Percentiles rank a stretch among this genome's conserved stretches.
phyloP scores from a whole-genome alignment of 2,888 invertebrate species.

The Cynaeus angustus region DNA sequence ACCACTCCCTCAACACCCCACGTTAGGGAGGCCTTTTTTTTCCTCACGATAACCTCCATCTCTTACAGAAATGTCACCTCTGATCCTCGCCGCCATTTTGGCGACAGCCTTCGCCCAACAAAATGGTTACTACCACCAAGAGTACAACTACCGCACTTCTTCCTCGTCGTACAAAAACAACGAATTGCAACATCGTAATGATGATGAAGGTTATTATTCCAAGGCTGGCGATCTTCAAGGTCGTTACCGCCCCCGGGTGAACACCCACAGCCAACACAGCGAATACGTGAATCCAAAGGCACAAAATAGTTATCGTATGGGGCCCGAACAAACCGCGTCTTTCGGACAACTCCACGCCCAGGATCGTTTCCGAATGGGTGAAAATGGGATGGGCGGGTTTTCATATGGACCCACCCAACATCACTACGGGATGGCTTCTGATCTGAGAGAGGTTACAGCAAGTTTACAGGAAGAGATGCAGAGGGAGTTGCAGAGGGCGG shows the following conservation, averaged over 20 bases:
- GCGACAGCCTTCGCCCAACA: constrained; percentile 59
- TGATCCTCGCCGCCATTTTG: constrained; percentile 51
- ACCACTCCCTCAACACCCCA: not conserved
- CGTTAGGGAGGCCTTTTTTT: too few species aligned
- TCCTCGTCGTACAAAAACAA: constrained; percentile 68
- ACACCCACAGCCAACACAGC: constrained; percentile 67
- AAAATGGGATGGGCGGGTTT: constrained; percentile 22
- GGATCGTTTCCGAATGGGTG: constrained; percentile 27
- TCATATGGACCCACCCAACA: not conserved
- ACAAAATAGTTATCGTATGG: constrained; percentile 34
- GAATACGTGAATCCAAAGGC: constrained; percentile 68
- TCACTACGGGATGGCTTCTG: constrained; percentile 53
- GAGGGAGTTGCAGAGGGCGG: constrained; percentile 62
- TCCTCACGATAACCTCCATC: too few species aligned
- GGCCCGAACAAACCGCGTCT: constrained; percentile 50
- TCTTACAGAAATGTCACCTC: constrained; percentile 3
- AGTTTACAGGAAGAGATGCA: constrained; percentile 64
- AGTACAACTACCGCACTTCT: constrained; percentile 69
- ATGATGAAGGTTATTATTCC: constrained; percentile 68
- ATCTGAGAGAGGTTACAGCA: constrained; percentile 57
- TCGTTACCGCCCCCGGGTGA: constrained; percentile 64
- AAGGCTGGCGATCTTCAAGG: constrained; percentile 69
- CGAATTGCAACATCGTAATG: constrained; percentile 68
- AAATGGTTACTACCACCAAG: constrained; percentile 67
- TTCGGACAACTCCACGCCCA: constrained; percentile 56